These are phyloP conservation scores for Itoplectis maculator DNA, from an alignment of 2,888 invertebrate genomes.

Conservation along the genomic window DNA sequence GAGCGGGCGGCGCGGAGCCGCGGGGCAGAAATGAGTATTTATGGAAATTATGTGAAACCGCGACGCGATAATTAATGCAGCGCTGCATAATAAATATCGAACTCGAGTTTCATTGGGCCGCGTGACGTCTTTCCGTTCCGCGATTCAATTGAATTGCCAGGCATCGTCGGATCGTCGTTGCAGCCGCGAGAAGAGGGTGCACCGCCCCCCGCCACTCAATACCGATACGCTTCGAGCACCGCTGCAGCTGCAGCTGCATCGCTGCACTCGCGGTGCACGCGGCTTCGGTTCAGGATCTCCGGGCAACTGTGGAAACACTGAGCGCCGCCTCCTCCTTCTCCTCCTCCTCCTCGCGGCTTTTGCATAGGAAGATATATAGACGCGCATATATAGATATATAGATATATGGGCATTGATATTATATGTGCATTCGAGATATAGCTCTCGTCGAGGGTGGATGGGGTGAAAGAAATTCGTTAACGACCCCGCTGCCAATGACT, in stretches of 20 bases:
- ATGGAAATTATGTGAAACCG: constrained; percentile 66
- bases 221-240: constrained; percentile 77
- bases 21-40: constrained; percentile 55
- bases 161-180: constrained; percentile 76
- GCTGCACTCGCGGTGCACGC: constrained; percentile 38
- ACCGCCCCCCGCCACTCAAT: constrained; percentile 73
- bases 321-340: no score
- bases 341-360: constrained; percentile 30
- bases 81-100: constrained; percentile 81
- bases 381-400: constrained; percentile 23
- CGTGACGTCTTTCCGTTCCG: constrained; percentile 80
- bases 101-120: constrained; percentile 77
- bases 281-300: constrained; percentile 43
- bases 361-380: constrained; percentile 31
- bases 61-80: constrained; percentile 81
- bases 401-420: constrained; percentile 36
- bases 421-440: constrained; percentile 60
- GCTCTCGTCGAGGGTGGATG: constrained; percentile 57
- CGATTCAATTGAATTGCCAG: constrained; percentile 79
- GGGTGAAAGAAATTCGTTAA: constrained; percentile 67
- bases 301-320: constrained; percentile 20
- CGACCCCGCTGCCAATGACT: constrained; percentile 66
- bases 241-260: constrained; percentile 44
- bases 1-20: neutral
- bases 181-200: constrained; percentile 30